Evolutionary conservation across 2,888 invertebrate genomes (phyloP).

Genomic region (Erpobdella octoculata): DNA sequence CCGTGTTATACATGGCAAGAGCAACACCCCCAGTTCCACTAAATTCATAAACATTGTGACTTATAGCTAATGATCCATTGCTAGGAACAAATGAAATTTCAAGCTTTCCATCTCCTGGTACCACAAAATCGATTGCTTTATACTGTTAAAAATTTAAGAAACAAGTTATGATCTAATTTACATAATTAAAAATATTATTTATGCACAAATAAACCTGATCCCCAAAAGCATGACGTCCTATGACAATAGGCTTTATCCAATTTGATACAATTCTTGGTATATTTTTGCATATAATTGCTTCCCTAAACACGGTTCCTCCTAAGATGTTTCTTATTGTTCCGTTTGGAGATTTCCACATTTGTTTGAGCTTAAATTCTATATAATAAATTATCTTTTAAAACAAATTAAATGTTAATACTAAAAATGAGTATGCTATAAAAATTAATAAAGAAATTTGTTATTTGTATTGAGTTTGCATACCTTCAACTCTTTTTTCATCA

Average conservation of each 20-base stretch:
- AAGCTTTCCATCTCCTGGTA: slow-evolving; percentile 80
- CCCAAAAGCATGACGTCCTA: slow-evolving; percentile 81
- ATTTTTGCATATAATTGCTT: slow-evolving; percentile 60
- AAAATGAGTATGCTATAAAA: neutral
- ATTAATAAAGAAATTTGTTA: neutral
- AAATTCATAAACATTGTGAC: slow-evolving; percentile 73
- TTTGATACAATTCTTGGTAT: slow-evolving; percentile 87
- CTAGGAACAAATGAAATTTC: slow-evolving; percentile 72
- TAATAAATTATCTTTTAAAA: too few relatives aligned
- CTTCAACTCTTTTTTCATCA: slow-evolving; percentile 85
- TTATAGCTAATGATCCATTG: slow-evolving; percentile 58
- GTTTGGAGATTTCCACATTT: slow-evolving; percentile 59
- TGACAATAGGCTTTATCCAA: slow-evolving; percentile 93
- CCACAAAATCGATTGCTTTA: slow-evolving; percentile 82
- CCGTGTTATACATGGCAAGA: slow-evolving; percentile 88
- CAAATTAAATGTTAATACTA: neutral
- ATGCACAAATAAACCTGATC: slow-evolving; percentile 63
- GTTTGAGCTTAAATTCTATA: slow-evolving; percentile 57
- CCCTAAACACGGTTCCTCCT: slow-evolving; percentile 57
- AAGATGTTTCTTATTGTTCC: slow-evolving; percentile 58
- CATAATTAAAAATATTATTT: neutral
- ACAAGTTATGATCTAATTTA: slow-evolving; percentile 6
- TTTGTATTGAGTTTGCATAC: too few relatives aligned
- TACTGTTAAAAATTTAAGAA: slow-evolving; percentile 43
- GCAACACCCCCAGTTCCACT: slow-evolving; percentile 72